A percentile compares a stretch with the other conserved stretches of the same genome.
Evolutionary conservation across 2,888 invertebrate species (phyloP).

Genomic region (Drosophila picticornis): DNA sequence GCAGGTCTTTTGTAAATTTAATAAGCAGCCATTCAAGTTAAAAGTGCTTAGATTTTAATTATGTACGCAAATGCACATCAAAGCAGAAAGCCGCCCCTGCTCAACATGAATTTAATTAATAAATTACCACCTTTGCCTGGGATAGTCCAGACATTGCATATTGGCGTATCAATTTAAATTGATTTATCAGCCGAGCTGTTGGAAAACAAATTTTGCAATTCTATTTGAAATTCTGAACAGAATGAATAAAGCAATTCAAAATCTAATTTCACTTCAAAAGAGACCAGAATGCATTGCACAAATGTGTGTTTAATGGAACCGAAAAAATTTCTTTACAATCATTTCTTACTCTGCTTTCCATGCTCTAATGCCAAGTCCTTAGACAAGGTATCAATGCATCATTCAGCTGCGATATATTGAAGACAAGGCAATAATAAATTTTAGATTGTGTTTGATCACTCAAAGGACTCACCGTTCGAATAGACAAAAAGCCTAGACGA

Average conservation of each 20-base stretch:
- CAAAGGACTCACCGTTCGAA: constrained; percentile 34
- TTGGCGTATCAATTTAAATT: constrained; percentile 4
- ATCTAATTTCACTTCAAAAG: neutral
- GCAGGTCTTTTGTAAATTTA: constrained; percentile 51
- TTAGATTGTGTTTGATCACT: constrained; percentile 49
- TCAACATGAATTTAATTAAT: constrained; percentile 52
- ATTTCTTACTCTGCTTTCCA: neutral
- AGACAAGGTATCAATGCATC: constrained; percentile 3
- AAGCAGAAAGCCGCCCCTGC: constrained; percentile 36
- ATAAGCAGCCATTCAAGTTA: constrained; percentile 72
- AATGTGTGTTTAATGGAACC: constrained; percentile 11
- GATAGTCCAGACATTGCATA: constrained; percentile 5
- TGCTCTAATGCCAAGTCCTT: neutral
- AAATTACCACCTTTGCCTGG: constrained; percentile 42
- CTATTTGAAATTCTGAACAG: neutral
- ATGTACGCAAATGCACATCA: constrained; percentile 66
- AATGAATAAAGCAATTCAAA: neutral
- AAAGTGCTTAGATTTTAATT: constrained; percentile 74
- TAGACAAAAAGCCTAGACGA: constrained; percentile 45
- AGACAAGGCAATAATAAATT: constrained; percentile 38
- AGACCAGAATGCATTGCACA: neutral
- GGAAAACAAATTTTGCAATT: neutral
- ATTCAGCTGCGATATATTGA: constrained; percentile 17
- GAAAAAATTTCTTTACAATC: constrained; percentile 4
- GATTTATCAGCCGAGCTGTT: neutral